A percentile compares a stretch with the other conserved stretches of the same genome.
Evolutionary conservation across 2,797 vertebrate species (phyloP).

Genomic region (Enteromius argenteus): DNA sequence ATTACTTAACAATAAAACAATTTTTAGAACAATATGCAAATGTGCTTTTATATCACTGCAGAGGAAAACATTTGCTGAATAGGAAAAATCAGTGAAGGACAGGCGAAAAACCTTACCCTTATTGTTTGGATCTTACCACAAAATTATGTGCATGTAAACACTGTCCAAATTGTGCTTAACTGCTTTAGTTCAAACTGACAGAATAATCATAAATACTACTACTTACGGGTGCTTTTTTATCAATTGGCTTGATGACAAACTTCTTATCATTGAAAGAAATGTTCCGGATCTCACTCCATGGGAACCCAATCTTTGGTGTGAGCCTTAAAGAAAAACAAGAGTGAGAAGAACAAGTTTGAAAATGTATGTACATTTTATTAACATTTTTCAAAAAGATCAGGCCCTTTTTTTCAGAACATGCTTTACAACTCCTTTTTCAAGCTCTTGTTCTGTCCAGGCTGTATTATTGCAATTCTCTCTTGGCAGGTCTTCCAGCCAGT

Average conservation of each 20-base stretch:
- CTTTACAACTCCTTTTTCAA: too few relatives aligned
- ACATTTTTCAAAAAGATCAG: too few relatives aligned
- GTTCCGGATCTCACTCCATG: slow-evolving; percentile 99
- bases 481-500: too few relatives aligned
- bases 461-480: too few relatives aligned
- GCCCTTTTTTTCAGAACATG: too few relatives aligned
- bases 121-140: background rate
- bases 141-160: background rate
- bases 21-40: background rate
- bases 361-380: background rate
- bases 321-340: slow-evolving; percentile 79
- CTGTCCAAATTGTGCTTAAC: background rate
- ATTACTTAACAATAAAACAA: background rate
- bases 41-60: background rate
- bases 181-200: background rate
- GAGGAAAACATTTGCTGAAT: background rate
- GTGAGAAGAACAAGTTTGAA: background rate
- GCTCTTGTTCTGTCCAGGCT: too few relatives aligned
- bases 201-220: background rate
- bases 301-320: slow-evolving; percentile 98
- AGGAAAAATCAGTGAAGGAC: background rate
- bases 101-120: background rate
- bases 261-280: slow-evolving; percentile 78
- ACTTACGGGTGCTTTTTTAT: slow-evolving; percentile 98
- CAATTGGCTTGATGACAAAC: slow-evolving; percentile 68